Percentiles rank a stretch among this genome's conserved stretches.
These are phyloP conservation scores for Centropus unirufus DNA, from an alignment of 2,113 vertebrate species.

Conservation along the genomic window DNA sequence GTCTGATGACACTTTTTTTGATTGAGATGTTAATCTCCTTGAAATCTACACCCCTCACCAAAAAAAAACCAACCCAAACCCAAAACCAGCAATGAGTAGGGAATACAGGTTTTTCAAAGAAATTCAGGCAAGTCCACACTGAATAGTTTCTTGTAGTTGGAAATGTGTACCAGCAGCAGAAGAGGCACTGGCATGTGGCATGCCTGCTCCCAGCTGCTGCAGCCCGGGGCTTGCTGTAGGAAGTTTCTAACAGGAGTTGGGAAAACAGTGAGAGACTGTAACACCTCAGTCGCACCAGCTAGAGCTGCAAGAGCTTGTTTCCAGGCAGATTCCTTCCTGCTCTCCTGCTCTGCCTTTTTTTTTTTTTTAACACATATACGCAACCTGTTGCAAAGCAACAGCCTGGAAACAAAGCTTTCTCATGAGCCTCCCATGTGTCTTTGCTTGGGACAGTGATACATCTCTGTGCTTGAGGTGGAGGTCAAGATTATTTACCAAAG, in stretches of 20 bases:
- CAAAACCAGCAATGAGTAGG: neutral
- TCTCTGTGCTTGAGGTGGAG: neutral
- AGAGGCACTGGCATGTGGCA: accelerated
- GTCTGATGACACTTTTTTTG: neutral
- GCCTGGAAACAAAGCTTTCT: neutral
- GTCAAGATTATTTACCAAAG: neutral
- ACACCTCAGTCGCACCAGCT: neutral
- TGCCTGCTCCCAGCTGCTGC: neutral
- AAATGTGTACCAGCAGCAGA: neutral
- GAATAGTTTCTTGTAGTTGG: neutral
- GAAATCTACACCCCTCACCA: neutral
- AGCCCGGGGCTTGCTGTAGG: neutral
- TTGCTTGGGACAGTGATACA: neutral
- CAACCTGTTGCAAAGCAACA: neutral
- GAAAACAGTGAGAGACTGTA: neutral
- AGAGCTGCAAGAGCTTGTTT: neutral
- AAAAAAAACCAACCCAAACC: neutral
- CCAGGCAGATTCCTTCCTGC: neutral
- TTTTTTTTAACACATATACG: neutral
- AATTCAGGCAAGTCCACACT: neutral
- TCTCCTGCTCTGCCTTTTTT: neutral
- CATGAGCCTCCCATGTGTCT: neutral
- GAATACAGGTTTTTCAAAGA: neutral
- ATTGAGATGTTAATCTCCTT: neutral
- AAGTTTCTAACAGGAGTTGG: neutral